Conservation (phyloP, 92 coral and sea anemone genomes). For the Phenganax stokvisi region DNA sequence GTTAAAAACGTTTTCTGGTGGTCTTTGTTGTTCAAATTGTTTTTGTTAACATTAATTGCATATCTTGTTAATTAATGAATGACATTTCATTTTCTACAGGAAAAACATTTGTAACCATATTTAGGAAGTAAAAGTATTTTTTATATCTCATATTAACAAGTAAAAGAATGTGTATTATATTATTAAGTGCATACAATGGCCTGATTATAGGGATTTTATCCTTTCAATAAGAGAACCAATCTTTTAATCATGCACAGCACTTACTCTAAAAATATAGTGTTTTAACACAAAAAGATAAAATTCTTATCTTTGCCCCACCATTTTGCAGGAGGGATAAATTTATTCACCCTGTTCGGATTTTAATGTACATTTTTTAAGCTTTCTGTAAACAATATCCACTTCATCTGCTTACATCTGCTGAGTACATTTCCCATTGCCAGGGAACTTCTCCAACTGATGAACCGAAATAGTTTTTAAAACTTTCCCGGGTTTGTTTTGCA, state of each 20-base stretch:
- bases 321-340: neutral
- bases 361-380: too few relatives aligned
- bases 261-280: too few relatives aligned
- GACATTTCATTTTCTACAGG: neutral
- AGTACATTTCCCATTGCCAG: conserved; percentile 25
- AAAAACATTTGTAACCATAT: neutral
- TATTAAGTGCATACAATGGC: too few relatives aligned
- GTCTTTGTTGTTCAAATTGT: neutral
- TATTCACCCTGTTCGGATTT: neutral
- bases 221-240: too few relatives aligned
- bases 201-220: too few relatives aligned
- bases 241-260: too few relatives aligned
- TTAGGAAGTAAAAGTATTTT: neutral
- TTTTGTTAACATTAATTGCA: neutral
- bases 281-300: too few relatives aligned
- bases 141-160: too few relatives aligned
- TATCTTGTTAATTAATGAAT: neutral
- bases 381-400: too few relatives aligned
- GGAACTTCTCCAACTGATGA: conserved; percentile 28
- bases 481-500: conserved; percentile 9
- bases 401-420: neutral
- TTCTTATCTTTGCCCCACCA: too few relatives aligned
- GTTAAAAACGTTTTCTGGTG: neutral
- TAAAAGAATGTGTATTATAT: too few relatives aligned
- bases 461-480: conserved; percentile 10